phyloP scores from a whole-genome alignment of 2,888 invertebrate species.

The Galeruca laticollis region DNA sequence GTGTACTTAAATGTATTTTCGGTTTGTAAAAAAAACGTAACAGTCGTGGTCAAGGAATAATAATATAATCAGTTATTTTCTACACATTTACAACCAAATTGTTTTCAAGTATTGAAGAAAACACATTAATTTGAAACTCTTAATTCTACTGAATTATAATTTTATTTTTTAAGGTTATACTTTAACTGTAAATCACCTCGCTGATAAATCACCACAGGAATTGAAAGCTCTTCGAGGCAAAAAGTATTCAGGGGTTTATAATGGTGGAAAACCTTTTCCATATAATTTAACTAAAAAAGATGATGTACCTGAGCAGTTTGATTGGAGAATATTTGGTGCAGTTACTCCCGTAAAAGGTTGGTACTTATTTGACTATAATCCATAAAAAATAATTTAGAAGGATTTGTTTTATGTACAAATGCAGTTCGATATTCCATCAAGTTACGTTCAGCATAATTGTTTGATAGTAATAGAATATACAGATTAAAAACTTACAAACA shows the following conservation, averaged over 20 bases:
- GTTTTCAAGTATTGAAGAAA: no score
- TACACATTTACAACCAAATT: no score
- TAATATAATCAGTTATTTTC: no score
- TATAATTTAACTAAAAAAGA: conserved; percentile 70
- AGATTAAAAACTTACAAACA: background rate
- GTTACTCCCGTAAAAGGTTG: conserved; percentile 91
- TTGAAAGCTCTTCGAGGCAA: conserved; percentile 80
- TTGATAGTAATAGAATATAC: no score
- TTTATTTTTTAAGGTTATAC: conserved; percentile 72
- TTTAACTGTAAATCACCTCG: conserved; percentile 87
- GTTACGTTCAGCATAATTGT: background rate
- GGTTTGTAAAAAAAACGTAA: no score
- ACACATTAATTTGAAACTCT: background rate
- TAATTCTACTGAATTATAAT: background rate
- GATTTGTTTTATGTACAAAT: conserved; percentile 13
- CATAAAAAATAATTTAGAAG: conserved; percentile 1
- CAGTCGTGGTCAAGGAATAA: no score
- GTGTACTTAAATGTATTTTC: no score
- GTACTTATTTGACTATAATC: conserved; percentile 56
- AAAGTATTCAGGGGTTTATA: conserved; percentile 72
- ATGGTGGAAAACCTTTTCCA: conserved; percentile 85
- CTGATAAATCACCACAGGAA: conserved; percentile 85
- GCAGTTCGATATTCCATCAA: background rate
- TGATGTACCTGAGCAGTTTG: conserved; percentile 79
- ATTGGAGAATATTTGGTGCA: conserved; percentile 94